Percentiles rank a stretch among this genome's conserved stretches.
Conservation (phyloP, 1,140 invertebrate genomes). For the Pseudomyrmex pallidus region DNA sequence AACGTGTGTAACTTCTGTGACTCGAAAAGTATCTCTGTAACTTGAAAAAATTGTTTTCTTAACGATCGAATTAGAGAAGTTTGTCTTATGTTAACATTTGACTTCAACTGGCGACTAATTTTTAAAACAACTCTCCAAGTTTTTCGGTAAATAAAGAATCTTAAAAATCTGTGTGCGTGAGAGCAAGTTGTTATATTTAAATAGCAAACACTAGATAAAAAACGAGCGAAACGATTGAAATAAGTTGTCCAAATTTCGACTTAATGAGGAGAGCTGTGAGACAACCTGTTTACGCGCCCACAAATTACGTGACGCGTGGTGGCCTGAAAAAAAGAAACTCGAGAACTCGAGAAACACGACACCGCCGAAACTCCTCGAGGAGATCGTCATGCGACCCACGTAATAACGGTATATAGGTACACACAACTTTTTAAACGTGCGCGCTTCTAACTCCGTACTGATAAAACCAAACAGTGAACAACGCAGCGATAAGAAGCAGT, state of each 20-base stretch:
- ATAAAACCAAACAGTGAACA: slow-evolving; percentile 36
- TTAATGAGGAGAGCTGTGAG: not conserved
- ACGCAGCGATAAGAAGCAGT: slow-evolving; percentile 10
- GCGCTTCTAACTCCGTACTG: not conserved
- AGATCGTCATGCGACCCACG: not conserved
- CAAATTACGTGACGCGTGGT: slow-evolving; percentile 2
- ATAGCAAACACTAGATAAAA: not conserved
- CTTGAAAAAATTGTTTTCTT: no score
- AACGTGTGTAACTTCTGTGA: no score
- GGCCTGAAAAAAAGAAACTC: slow-evolving; percentile 35
- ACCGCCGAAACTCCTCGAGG: slow-evolving; percentile 22
- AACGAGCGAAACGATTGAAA: not conserved
- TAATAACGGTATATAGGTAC: slow-evolving; percentile 43
- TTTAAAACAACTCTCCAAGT: no score
- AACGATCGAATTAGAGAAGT: not conserved
- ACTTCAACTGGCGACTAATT: no score
- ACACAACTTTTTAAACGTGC: slow-evolving; percentile 14
- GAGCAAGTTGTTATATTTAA: no score
- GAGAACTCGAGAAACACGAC: not conserved
- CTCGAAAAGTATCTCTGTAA: no score
- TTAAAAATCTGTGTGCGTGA: no score
- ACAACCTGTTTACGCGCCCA: slow-evolving; percentile 31
- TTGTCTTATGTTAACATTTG: not conserved
- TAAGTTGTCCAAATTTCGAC: not conserved
- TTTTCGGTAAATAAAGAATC: no score